These are phyloP conservation scores for Sphecodes monilicornis DNA, from an alignment of 2,888 invertebrate species.

Conservation along the genomic window DNA sequence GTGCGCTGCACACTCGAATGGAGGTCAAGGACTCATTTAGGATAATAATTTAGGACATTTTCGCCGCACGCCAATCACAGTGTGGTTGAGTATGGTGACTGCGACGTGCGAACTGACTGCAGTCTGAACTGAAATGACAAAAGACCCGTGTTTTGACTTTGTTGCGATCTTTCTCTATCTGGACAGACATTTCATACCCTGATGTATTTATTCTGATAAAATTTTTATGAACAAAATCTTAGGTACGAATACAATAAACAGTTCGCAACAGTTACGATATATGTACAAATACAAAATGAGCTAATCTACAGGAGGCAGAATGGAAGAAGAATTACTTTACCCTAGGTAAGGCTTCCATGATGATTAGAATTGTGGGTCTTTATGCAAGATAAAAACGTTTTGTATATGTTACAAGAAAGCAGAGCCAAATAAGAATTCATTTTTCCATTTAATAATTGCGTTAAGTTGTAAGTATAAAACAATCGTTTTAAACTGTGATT, in stretches of 20 bases:
- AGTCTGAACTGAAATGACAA: conserved; percentile 33
- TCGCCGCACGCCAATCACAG: conserved; percentile 49
- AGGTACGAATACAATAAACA: too few relatives aligned
- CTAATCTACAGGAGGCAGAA: too few relatives aligned
- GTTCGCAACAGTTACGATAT: not conserved
- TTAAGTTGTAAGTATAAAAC: too few relatives aligned
- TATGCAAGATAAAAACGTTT: too few relatives aligned
- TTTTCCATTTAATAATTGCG: too few relatives aligned
- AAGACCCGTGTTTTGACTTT: conserved; percentile 44
- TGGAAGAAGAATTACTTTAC: too few relatives aligned
- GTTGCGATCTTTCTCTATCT: not conserved
- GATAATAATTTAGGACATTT: conserved; percentile 55
- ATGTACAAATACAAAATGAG: not conserved
- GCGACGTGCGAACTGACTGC: conserved; percentile 66
- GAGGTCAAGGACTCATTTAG: not conserved
- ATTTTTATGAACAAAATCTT: not conserved
- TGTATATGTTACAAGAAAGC: too few relatives aligned
- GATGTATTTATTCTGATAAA: not conserved
- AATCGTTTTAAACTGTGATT: too few relatives aligned
- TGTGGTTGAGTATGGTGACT: conserved; percentile 57
- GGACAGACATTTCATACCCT: not conserved
- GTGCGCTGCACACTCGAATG: not conserved
- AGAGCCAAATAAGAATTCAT: too few relatives aligned
- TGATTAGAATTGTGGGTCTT: too few relatives aligned
- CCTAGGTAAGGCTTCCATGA: too few relatives aligned